These are phyloP conservation scores for Dendrocopos noguchii DNA, from an alignment of 2,113 vertebrate species.

Conservation along the genomic window DNA sequence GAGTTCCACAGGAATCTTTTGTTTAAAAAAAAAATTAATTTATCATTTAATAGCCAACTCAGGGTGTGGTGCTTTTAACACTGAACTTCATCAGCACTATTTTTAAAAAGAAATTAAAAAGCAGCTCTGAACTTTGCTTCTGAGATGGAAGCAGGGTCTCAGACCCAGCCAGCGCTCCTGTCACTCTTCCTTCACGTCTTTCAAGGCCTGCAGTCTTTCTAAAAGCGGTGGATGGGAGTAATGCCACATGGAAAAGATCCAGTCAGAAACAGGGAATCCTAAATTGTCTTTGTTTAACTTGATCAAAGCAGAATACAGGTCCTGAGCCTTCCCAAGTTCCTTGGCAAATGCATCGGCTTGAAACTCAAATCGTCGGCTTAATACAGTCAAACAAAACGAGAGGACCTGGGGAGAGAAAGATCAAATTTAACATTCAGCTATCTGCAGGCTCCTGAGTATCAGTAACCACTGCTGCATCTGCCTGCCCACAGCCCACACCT, in stretches of 20 bases:
- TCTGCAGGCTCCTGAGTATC: not conserved
- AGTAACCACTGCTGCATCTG: not conserved
- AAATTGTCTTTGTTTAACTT: conserved; percentile 99
- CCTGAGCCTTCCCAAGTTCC: conserved; percentile 89
- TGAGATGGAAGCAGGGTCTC: conserved; percentile 46
- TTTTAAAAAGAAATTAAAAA: conserved; percentile 40
- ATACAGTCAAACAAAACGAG: conserved; percentile 94
- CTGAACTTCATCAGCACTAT: conserved; percentile 10
- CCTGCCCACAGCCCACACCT: not conserved
- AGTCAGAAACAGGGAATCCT: conserved; percentile 97
- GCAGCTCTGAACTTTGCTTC: conserved; percentile 58
- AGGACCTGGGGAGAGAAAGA: conserved; percentile 82
- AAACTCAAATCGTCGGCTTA: conserved; percentile 97
- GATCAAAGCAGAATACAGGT: conserved; percentile 96
- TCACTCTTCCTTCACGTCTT: conserved; percentile 91
- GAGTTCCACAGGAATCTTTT: conserved; percentile 7
- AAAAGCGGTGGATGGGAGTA: conserved; percentile 97
- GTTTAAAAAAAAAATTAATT: conserved; percentile 20
- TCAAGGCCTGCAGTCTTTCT: conserved; percentile 94
- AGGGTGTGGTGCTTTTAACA: conserved; percentile 14
- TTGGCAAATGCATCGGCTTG: conserved; percentile 97
- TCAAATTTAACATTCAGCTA: not conserved
- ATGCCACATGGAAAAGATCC: conserved; percentile 99
- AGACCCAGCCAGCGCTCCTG: conserved; percentile 3
- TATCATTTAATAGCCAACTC: conserved; percentile 39